Evolutionary conservation across 2,113 vertebrate species (phyloP).

Genomic region (Miniopterus natalensis): DNA sequence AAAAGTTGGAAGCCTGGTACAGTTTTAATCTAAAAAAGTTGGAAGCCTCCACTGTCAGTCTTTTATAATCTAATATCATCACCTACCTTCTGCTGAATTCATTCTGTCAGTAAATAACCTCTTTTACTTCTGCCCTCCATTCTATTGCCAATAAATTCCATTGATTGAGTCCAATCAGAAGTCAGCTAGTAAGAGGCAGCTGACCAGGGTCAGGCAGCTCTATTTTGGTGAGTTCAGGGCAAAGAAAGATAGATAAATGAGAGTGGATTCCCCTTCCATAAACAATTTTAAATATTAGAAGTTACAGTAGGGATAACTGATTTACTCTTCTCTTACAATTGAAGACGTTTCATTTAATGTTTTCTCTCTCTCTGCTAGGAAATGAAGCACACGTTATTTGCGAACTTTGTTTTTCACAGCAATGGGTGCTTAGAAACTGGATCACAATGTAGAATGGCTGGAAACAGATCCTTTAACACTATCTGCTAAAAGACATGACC

Average conservation of each 20-base stretch:
- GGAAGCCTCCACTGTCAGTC: neutral
- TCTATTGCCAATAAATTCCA: neutral
- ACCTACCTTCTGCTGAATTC: neutral
- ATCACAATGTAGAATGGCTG: slow-evolving; percentile 15
- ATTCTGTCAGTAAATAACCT: neutral
- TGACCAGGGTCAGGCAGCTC: neutral
- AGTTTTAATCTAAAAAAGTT: neutral
- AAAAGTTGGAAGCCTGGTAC: neutral
- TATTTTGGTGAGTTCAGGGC: neutral
- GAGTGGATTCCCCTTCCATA: neutral
- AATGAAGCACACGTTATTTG: neutral
- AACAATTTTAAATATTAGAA: neutral
- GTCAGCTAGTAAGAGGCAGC: neutral
- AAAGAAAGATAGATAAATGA: neutral
- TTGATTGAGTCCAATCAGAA: neutral
- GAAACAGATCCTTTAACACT: slow-evolving; percentile 33
- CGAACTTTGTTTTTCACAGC: neutral
- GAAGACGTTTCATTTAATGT: neutral
- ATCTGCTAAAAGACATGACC: neutral
- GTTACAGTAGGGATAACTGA: neutral
- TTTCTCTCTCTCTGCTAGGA: neutral
- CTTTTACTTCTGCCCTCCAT: neutral
- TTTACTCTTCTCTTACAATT: neutral
- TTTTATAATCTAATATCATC: neutral
- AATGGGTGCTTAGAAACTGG: neutral